Base-by-base conservation (phyloP, 2,888 invertebrate species). In the Tinea trinotella region DNA sequence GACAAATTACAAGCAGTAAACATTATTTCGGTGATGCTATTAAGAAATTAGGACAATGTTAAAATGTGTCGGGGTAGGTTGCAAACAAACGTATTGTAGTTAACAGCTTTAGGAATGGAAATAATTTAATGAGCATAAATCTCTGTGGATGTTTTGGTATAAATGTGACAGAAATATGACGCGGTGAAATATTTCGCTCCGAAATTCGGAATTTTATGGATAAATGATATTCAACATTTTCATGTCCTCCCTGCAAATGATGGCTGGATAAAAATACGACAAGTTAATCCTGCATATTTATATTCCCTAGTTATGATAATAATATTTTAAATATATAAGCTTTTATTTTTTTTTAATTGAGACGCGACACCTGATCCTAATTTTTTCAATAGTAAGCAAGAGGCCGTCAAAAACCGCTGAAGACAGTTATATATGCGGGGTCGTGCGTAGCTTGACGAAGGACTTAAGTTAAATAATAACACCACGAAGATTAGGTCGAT, bases 101-200 rank as follows among this genome's bases (percentile, higher is more conserved):
- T 40, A 40, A 40, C 40, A 40, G 40, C 40, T 40, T 17, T 46
- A 9, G 19, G 19, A 46, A 46, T 46, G 46, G 46, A 46, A 19
- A 19, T 46, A 46, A 46, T 46, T 46, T 15, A 46, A 46, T 46
- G 46, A 46, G 19, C 46, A 19, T 46, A 40, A 40, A 17, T 46
- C 46, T 46, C 46, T 46, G 18, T n/a, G 19, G 46, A 46, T 46
- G n/a, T 46, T 46, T 19, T 40, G 18, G 18, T 15, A n/a, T n/a
- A 46, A 46, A 46, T 46, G 19, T 46, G 19, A 2, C 46, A 46
- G 40, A 30, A 40, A 40, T 40, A 13, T 40, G 40, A 15, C 40
- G 40, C 40, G 40, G 13, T 40, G 15, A 40, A 40, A 40, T 40
- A 40, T 40, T 40, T 40, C n/a, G 13, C 40, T 40, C 40, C 13